phyloP scores from a whole-genome alignment of 1,140 invertebrate genomes.

The Anastrepha obliqua region DNA sequence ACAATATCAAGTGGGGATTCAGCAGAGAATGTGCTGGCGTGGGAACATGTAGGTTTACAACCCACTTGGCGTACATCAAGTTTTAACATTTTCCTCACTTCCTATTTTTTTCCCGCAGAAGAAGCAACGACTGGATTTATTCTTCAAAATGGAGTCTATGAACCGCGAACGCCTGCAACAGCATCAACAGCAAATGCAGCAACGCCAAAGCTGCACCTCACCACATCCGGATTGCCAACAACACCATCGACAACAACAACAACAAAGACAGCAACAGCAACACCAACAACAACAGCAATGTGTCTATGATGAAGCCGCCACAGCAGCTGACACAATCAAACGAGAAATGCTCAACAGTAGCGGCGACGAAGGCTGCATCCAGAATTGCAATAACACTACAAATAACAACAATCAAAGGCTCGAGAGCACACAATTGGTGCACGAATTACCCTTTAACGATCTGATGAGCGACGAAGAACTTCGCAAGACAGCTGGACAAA shows the following conservation, averaged over 20 bases:
- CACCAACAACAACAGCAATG: slow-evolving; percentile 59
- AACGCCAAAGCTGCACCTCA: slow-evolving; percentile 58
- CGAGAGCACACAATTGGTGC: slow-evolving; percentile 51
- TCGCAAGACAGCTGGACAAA: slow-evolving; percentile 74
- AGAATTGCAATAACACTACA: slow-evolving; percentile 55
- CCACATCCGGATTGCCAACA: slow-evolving; percentile 54
- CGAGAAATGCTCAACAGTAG: slow-evolving; percentile 67
- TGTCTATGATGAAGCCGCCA: slow-evolving; percentile 69
- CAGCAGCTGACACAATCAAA: slow-evolving; percentile 66
- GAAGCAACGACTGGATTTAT: slow-evolving; percentile 73
- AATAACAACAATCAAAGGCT: slow-evolving; percentile 56
- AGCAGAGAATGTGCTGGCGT: slow-evolving; percentile 72
- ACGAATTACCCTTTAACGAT: slow-evolving; percentile 67
- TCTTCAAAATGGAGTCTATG: slow-evolving; percentile 74
- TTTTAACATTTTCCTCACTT: background rate
- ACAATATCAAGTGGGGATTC: slow-evolving; percentile 82
- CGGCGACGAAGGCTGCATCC: background rate
- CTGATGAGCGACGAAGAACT: slow-evolving; percentile 71
- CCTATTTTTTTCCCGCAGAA: slow-evolving; percentile 63
- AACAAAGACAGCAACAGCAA: slow-evolving; percentile 64
- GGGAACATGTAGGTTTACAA: slow-evolving; percentile 71
- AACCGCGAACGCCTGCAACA: slow-evolving; percentile 69
- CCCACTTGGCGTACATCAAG: background rate
- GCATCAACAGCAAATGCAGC: slow-evolving; percentile 63
- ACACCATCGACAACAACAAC: slow-evolving; percentile 53